phyloP scores from a whole-genome alignment of 23 tunicate genomes.

The Trididemnum nubilum region DNA sequence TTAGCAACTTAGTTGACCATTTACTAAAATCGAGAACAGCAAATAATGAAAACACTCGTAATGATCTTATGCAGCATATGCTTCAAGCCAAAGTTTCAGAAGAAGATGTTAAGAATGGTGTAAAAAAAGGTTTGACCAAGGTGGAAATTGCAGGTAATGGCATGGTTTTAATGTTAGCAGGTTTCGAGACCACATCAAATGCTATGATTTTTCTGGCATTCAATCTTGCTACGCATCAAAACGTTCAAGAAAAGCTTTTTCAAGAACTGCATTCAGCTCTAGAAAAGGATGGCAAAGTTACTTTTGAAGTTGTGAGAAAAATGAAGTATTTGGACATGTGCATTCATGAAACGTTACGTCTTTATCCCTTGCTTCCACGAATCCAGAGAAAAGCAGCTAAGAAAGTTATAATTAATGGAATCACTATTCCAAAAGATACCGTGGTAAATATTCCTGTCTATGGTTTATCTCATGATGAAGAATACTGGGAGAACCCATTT shows the following conservation, averaged over 20 bases:
- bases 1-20: constrained; percentile 25
- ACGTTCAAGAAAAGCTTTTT: constrained; percentile 51
- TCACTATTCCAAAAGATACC: constrained; percentile 48
- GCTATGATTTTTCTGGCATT: constrained; percentile 59
- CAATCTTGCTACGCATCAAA: constrained; percentile 65
- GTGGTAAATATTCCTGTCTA: constrained; percentile 50
- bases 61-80: constrained; percentile 74
- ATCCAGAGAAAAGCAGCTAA: constrained; percentile 37
- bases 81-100: constrained; percentile 54
- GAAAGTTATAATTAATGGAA: constrained; percentile 60
- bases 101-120: constrained; percentile 29
- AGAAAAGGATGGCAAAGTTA: constrained; percentile 39
- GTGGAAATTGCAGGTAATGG: constrained; percentile 70
- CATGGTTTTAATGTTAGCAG: constrained; percentile 75
- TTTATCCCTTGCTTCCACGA: constrained; percentile 58
- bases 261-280: constrained; percentile 61
- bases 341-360: constrained; percentile 64
- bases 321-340: constrained; percentile 77
- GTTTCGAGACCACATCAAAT: constrained; percentile 75
- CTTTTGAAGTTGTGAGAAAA: constrained; percentile 53
- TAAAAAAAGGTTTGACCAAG: constrained; percentile 59
- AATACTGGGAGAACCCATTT: constrained; percentile 85
- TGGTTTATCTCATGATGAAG: constrained; percentile 68
- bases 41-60: not conserved
- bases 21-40: constrained; percentile 30